Conservation (phyloP, 37 sponge, comb jelly and placozoan species). For the Halichondria panicea region DNA sequence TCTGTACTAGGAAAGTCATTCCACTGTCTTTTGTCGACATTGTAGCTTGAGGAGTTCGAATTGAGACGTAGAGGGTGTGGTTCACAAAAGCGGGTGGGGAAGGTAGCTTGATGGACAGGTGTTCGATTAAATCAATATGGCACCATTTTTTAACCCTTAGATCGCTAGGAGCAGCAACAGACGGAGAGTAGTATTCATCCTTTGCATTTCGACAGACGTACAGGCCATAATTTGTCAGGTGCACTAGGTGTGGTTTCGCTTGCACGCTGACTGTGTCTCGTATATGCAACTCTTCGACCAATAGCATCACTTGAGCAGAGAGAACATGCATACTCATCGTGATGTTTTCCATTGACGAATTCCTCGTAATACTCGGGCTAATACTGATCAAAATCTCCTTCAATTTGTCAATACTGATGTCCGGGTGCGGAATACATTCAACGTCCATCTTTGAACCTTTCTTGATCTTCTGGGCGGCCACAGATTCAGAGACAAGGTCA, state of each 20-base stretch:
- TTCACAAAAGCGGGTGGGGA: neutral
- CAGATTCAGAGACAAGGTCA: slow-evolving; percentile 6
- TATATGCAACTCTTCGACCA: slow-evolving; percentile 1
- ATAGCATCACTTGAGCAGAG: slow-evolving; percentile 13
- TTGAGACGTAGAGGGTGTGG: neutral
- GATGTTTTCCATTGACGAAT: slow-evolving; percentile 1
- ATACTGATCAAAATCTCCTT: neutral
- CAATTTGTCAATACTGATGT: slow-evolving; percentile 1
- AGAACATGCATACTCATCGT: slow-evolving; percentile 15
- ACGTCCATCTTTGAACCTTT: neutral
- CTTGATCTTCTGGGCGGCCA: neutral
- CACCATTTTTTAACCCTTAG: slow-evolving; percentile 31
- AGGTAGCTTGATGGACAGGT: slow-evolving; percentile 3
- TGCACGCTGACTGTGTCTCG: slow-evolving; percentile 4
- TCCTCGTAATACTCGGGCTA: neutral
- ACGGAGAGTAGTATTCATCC: neutral
- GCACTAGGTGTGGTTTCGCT: slow-evolving; percentile 29
- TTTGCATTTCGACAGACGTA: slow-evolving; percentile 13
- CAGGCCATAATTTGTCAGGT: slow-evolving; percentile 50
- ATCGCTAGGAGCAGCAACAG: neutral
- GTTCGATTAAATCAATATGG: slow-evolving; percentile 15
- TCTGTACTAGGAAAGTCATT: slow-evolving; percentile 1
- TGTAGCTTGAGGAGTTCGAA: neutral
- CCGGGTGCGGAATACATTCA: slow-evolving; percentile 11
- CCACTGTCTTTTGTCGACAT: neutral